These are phyloP conservation scores for Anthophora plumipes DNA, from an alignment of 2,888 invertebrate genomes.

Conservation along the genomic window DNA sequence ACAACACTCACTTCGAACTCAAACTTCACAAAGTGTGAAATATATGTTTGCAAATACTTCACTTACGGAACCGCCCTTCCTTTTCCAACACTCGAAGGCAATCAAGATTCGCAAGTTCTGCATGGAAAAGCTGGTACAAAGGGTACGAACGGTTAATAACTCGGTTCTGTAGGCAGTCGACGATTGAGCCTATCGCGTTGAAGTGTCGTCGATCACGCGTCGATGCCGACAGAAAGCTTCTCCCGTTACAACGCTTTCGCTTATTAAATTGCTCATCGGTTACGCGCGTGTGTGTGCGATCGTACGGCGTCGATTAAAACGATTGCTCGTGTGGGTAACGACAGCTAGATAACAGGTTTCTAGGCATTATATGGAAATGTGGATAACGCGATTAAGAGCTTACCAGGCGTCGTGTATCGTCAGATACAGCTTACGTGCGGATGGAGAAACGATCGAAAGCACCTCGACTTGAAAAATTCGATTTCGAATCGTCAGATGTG, in stretches of 20 bases:
- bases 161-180: not conserved
- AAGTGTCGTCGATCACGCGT: conserved; percentile 22
- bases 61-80: too few relatives aligned
- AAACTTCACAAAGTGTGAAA: too few relatives aligned
- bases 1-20: too few relatives aligned
- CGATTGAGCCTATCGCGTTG: conserved; percentile 12
- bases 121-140: not conserved
- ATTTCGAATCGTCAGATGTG: conserved; percentile 20
- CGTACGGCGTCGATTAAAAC: conserved; percentile 59
- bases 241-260: conserved; percentile 37
- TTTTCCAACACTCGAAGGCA: not conserved
- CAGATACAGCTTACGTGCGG: conserved; percentile 55
- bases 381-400: conserved; percentile 77
- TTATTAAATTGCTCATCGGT: conserved; percentile 52
- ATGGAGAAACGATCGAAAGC: not conserved
- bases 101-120: too few relatives aligned
- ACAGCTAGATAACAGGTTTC: conserved; percentile 69
- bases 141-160: conserved; percentile 2
- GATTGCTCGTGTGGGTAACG: conserved; percentile 55
- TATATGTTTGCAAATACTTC: too few relatives aligned
- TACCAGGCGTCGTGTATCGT: conserved; percentile 59
- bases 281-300: conserved; percentile 16
- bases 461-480: conserved; percentile 48
- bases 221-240: conserved; percentile 24
- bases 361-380: conserved; percentile 75